These are phyloP conservation scores for Geodia barretti DNA, from an alignment of 37 sponge, comb jelly and placozoan genomes.

Conservation along the genomic window DNA sequence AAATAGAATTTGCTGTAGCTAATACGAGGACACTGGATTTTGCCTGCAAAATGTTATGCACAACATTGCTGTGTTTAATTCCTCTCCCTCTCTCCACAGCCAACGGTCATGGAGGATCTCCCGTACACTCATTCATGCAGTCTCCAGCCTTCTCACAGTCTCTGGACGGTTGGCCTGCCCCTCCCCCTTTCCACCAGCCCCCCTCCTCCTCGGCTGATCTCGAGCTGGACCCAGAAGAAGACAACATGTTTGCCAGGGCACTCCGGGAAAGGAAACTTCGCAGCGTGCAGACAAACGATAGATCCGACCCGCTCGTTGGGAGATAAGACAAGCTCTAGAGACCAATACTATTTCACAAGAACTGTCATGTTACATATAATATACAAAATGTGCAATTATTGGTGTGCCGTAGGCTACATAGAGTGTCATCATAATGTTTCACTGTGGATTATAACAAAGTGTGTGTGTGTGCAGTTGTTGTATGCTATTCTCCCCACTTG, in stretches of 20 bases:
- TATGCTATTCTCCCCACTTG: no score
- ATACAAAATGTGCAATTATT: no score
- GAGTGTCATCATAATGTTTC: no score
- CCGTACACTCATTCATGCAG: no score
- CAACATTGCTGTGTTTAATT: no score
- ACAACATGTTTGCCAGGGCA: slow-evolving; percentile 53
- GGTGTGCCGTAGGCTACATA: no score
- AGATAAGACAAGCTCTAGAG: no score
- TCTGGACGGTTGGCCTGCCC: not conserved
- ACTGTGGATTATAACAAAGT: no score
- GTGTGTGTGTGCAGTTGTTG: no score
- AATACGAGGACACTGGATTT: not conserved
- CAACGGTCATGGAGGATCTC: slow-evolving; percentile 14
- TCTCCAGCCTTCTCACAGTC: slow-evolving; percentile 17
- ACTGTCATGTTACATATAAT: no score
- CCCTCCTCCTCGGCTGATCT: slow-evolving; percentile 5
- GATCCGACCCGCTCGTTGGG: slow-evolving; percentile 26
- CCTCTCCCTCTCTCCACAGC: not conserved
- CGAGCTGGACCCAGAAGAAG: slow-evolving; percentile 45
- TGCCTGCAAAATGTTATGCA: not conserved
- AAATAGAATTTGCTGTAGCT: no score
- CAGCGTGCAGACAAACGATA: slow-evolving; percentile 27
- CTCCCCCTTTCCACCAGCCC: not conserved
- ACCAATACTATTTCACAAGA: no score
- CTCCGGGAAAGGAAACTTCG: slow-evolving; percentile 38